These are phyloP conservation scores for Psammodynastes pulverulentus DNA, from an alignment of 2,113 vertebrate genomes.

Conservation along the genomic window DNA sequence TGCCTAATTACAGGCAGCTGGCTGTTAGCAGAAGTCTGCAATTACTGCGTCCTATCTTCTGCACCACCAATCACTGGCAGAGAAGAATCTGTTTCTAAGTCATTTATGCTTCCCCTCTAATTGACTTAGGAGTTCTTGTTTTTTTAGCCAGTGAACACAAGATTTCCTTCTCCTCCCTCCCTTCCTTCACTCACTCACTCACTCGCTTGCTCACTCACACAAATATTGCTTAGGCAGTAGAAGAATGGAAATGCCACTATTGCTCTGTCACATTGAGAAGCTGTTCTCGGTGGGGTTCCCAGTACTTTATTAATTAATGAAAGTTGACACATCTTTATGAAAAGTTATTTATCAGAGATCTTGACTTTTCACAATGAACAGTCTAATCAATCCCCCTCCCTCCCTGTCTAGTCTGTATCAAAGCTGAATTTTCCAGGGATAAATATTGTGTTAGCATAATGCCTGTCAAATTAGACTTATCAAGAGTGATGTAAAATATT, in stretches of 20 bases:
- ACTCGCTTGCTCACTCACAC: background rate
- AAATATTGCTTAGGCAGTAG: constrained; percentile 12
- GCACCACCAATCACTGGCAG: no score
- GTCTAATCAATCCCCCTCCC: background rate
- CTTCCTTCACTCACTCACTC: no score
- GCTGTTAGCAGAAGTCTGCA: no score
- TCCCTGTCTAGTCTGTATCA: constrained; percentile 12
- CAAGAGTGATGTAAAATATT: background rate
- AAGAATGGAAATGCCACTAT: constrained; percentile 12
- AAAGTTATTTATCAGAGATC: constrained; percentile 33
- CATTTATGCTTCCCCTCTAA: constrained; percentile 3
- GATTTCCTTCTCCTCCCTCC: background rate
- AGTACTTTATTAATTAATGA: constrained; percentile 20
- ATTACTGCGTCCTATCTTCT: no score
- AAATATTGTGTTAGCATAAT: background rate
- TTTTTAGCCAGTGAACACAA: constrained; percentile 18
- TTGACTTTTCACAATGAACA: background rate
- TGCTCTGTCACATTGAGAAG: constrained; percentile 22
- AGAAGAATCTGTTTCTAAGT: background rate
- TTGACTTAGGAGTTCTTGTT: constrained; percentile 17
- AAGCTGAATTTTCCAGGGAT: background rate
- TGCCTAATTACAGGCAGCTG: no score
- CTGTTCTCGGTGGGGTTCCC: background rate
- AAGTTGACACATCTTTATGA: constrained; percentile 5
- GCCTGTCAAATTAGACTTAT: background rate